phyloP scores from a whole-genome alignment of 2,797 vertebrate genomes.

The Psittacula derbiana region DNA sequence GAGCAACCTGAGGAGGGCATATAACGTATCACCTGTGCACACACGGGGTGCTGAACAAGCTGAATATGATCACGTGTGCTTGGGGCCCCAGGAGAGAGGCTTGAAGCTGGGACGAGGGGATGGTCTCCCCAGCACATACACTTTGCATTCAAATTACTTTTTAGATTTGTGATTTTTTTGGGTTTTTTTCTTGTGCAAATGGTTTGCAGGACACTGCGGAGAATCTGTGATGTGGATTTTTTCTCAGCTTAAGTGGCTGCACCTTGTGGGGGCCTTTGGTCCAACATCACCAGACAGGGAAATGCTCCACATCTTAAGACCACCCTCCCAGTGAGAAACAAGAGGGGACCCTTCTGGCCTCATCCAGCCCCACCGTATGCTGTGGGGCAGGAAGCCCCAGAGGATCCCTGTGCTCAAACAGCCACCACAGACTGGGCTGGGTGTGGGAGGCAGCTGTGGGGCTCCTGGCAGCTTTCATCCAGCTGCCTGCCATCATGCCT shows the following conservation, averaged over 20 bases:
- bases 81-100: accelerated
- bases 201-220: background rate
- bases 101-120: background rate
- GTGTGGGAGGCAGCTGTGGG: background rate
- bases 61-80: background rate
- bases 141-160: background rate
- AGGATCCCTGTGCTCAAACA: accelerated
- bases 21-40: background rate
- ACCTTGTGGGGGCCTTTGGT: background rate
- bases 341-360: background rate
- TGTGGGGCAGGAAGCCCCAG: background rate
- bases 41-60: accelerated
- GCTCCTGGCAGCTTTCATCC: background rate
- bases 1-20: background rate
- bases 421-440: accelerated
- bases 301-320: background rate
- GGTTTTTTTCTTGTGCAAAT: background rate
- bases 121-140: background rate
- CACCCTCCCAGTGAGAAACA: background rate
- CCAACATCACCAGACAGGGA: background rate
- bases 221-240: background rate
- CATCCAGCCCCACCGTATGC: background rate
- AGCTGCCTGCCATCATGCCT: background rate
- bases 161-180: background rate
- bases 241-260: background rate